Base-by-base conservation (phyloP, 2,888 invertebrate species). In the Dasysyrphus albostriatus region DNA sequence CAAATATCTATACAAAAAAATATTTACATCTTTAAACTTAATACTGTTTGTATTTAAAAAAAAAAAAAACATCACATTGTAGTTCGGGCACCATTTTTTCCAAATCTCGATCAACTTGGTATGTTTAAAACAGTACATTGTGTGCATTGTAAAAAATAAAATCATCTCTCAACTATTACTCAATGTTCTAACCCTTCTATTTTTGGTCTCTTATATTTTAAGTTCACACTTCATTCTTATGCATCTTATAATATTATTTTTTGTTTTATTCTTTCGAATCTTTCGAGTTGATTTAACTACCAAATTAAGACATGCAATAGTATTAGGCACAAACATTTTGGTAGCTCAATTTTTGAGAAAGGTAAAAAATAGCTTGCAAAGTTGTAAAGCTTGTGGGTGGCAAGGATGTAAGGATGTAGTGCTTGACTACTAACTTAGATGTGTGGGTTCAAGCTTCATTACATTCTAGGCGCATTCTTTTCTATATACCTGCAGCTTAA, bases 1-100 rank as follows among this genome's bases (percentile, higher is more conserved):
- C 73, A 83, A 80, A 39, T n/a, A n/a, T n/a, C n/a, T 19, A 83
- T 10, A 49, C 32, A 76, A 42, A 81, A 39, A 81, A 39, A 65
- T 37, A 14, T 8, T 24, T n/a, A 29, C 16, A 29, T 65, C 7
- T 49, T 37, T 0, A 67, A 67, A 34, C 49, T 49, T 47, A 39
- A 67, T 34, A 51, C 14, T 51, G n/a, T 51, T 69, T 54, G 51
- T 10, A 24, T 39, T 51, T 24, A 49, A 75, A 29, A 47, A 76
- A 70, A 69, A 67, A 54, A 42, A 54, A 83, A 74, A 82, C 63
- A 87, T 74, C 72, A 83, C 80, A 76, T 80, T 89, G 75, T 90
- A 94, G 94, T 94, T 93, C 94, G 94, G 93, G 94, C 94, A 93
- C 94, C 94, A 93, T 93, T 94, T 93, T 94, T 94, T 93, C 94